Percentiles rank a stretch among this genome's conserved stretches.
phyloP scores from a whole-genome alignment of 1,140 invertebrate species.

The Aphelenchoides avenae region DNA sequence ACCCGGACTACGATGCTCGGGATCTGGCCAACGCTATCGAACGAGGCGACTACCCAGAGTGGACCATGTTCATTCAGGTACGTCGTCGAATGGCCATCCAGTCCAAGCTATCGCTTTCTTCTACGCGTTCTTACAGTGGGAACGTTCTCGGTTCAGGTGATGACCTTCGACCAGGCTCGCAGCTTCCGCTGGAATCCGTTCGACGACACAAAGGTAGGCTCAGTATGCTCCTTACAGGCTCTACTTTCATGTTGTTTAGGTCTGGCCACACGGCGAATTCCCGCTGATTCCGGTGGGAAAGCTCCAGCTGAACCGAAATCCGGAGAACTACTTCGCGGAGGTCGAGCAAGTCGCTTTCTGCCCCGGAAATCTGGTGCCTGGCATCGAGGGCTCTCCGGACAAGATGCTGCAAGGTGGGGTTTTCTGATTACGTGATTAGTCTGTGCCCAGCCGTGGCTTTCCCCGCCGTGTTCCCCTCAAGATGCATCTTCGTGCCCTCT shows the following conservation, averaged over 20 bases:
- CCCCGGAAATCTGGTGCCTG: slow-evolving; percentile 65
- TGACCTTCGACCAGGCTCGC: slow-evolving; percentile 65
- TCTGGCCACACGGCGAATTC: slow-evolving; percentile 70
- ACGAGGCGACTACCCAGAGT: slow-evolving; percentile 73
- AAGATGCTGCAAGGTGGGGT: slow-evolving; percentile 75
- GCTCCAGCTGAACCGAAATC: slow-evolving; percentile 79
- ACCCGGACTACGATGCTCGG: slow-evolving; percentile 81
- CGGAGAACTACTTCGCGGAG: slow-evolving; percentile 67
- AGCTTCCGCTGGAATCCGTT: slow-evolving; percentile 77
- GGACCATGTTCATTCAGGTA: slow-evolving; percentile 64
- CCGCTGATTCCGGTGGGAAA: slow-evolving; percentile 86
- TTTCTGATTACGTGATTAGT: too few species aligned
- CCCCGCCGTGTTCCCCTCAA: too few species aligned
- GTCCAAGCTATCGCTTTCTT: too few species aligned
- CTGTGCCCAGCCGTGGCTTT: too few species aligned
- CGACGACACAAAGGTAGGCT: slow-evolving; percentile 84
- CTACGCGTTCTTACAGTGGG: not conserved
- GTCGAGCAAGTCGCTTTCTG: slow-evolving; percentile 77
- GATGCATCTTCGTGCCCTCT: too few species aligned
- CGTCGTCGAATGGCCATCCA: too few species aligned
- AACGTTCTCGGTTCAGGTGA: slow-evolving; percentile 57
- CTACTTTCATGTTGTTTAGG: too few species aligned
- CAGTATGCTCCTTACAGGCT: too few species aligned
- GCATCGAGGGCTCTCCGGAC: slow-evolving; percentile 84
- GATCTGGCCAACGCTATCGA: slow-evolving; percentile 86